Evolutionary conservation across 2,888 invertebrate species (phyloP), one percentile per base, ranked within the genome.

Genomic region (Brachylomia viminalis): DNA sequence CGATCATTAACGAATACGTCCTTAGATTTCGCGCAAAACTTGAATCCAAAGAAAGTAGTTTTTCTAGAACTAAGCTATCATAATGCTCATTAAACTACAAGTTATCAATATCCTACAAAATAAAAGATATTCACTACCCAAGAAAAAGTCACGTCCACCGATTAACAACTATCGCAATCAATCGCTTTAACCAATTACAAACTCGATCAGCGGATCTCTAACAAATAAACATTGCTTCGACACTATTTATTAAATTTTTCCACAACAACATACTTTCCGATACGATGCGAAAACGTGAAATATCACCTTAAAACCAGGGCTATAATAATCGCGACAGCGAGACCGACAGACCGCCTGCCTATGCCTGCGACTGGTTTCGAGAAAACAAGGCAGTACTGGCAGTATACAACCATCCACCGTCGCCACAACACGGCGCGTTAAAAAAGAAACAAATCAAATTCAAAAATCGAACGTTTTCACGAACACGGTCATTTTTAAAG

Each of bases 311-410:
- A 86, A 89, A 84, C 87, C 84, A 86, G 85, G 82, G 83, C 92
- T 91, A 90, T 92, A 90, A 92, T 92, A 91, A 93, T 91, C 92
- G 88, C 89, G 93, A 92, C 88, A 93, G 93, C 92, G 92, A 72
- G 87, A 91, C 92, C 88, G 80, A 86, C 91, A 74, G 86, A 91
- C 91, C 88, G 80, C 87, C 91, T 75, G 88, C 91, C 84, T 93
- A 90, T 91, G 64, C 77, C 77, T 61, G 73, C 87, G 89, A 94
- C 95, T 89, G 91, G 95, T 94, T 94, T 92, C 90, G 91, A 93
- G 94, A 94, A 91, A 95, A 94, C 89, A 90, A 86, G 86, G 71
- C 83, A 95, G 95, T 95, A 78, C 64, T 72, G 88, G 87, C 94
- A 96, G 96, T 96, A 89, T 83, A 87, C 89, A 87, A 83, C 86